phyloP scores from a whole-genome alignment of 2,888 invertebrate species.

The Ichneumoninae sp. region DNA sequence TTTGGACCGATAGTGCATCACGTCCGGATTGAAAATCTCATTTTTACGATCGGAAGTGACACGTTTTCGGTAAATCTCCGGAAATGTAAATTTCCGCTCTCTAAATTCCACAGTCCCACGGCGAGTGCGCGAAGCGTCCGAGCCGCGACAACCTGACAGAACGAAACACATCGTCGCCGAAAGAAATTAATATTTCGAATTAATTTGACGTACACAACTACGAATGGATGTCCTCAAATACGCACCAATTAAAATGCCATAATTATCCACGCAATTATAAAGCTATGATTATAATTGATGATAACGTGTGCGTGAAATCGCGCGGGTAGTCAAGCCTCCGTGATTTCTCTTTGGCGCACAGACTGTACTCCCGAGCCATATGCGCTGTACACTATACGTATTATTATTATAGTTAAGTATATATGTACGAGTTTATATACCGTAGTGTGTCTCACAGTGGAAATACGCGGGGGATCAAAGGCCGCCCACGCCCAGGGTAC shows the following conservation, averaged over 20 bases:
- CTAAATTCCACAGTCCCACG: too few relatives aligned
- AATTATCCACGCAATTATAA: background rate
- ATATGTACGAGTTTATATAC: conserved; percentile 34
- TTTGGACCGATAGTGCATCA: too few relatives aligned
- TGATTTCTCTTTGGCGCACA: background rate
- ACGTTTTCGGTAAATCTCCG: too few relatives aligned
- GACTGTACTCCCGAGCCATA: background rate
- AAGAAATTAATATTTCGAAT: background rate
- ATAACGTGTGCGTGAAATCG: conserved; percentile 26
- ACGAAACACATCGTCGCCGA: too few relatives aligned
- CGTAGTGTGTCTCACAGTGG: conserved; percentile 7
- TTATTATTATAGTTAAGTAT: background rate
- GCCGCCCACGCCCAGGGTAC: conserved; percentile 41
- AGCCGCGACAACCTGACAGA: too few relatives aligned
- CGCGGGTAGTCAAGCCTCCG: conserved; percentile 12
- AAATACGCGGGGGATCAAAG: conserved; percentile 45
- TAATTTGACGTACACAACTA: background rate
- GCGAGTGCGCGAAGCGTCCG: too few relatives aligned
- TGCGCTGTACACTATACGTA: background rate
- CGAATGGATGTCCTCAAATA: background rate
- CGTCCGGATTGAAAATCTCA: too few relatives aligned
- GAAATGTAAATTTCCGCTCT: too few relatives aligned
- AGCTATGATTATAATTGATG: background rate
- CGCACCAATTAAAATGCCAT: background rate
- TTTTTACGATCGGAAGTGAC: too few relatives aligned